These are phyloP conservation scores for Pampus argenteus DNA, from an alignment of 2,797 vertebrate species.

Conservation along the genomic window DNA sequence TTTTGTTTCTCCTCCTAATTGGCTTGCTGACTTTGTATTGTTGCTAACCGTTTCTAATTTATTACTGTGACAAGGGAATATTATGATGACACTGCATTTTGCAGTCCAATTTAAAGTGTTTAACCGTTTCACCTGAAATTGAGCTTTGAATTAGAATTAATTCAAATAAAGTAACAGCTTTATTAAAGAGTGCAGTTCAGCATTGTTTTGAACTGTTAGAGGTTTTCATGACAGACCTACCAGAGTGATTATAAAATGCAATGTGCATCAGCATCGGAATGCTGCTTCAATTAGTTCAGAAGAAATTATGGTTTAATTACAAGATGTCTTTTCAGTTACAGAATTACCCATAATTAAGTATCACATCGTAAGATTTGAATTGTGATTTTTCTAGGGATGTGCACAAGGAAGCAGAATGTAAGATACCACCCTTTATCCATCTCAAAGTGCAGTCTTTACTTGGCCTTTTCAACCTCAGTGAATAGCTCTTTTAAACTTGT, in stretches of 20 bases:
- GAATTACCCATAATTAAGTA: constrained; percentile 54
- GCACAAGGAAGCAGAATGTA: constrained; percentile 20
- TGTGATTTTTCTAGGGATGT: constrained; percentile 27
- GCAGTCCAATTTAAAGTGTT: constrained; percentile 69
- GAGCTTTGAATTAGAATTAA: constrained; percentile 29
- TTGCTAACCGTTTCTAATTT: constrained; percentile 72
- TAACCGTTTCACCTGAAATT: constrained; percentile 63
- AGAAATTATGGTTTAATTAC: constrained; percentile 47
- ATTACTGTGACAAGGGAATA: constrained; percentile 58
- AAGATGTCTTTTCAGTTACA: constrained; percentile 46
- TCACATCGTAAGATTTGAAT: constrained; percentile 37
- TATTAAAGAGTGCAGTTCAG: background rate
- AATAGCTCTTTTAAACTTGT: constrained; percentile 35
- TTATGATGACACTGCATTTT: constrained; percentile 68
- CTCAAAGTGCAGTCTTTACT: constrained; percentile 12
- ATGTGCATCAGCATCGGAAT: constrained; percentile 37
- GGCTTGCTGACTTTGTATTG: constrained; percentile 66
- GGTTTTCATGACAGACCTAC: constrained; percentile 16
- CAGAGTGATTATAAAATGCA: constrained; percentile 14
- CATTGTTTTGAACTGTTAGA: background rate
- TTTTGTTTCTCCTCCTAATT: constrained; percentile 69
- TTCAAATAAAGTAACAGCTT: background rate
- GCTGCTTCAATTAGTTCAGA: constrained; percentile 29
- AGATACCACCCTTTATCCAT: constrained; percentile 1
- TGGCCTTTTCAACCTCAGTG: constrained; percentile 38